Percentiles rank a stretch among this genome's conserved stretches.
Conservation (phyloP, 2,113 vertebrate species). For the Sander lucioperca region DNA sequence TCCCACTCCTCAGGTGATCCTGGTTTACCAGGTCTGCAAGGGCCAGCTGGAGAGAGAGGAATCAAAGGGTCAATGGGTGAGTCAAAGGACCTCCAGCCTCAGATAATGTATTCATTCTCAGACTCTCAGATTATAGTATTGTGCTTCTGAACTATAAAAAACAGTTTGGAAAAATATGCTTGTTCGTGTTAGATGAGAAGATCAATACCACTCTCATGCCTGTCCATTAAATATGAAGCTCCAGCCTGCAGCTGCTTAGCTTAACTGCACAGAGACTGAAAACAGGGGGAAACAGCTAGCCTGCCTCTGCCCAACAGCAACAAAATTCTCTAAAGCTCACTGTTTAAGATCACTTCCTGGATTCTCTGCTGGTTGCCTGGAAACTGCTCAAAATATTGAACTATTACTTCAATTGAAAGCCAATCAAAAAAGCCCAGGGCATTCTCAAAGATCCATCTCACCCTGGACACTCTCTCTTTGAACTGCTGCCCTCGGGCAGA, state of each 20-base stretch:
- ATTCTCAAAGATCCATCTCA: too few relatives aligned
- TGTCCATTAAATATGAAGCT: too few relatives aligned
- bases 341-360: not conserved
- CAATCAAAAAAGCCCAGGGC: too few relatives aligned
- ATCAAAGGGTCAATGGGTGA: constrained; percentile 90
- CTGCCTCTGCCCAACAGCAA: not conserved
- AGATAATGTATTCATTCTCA: not conserved
- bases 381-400: not conserved
- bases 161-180: not conserved
- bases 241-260: not conserved
- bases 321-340: not conserved
- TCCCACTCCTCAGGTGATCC: constrained; percentile 85
- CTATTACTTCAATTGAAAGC: not conserved
- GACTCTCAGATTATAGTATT: not conserved
- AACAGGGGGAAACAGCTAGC: not conserved
- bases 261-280: not conserved
- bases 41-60: constrained; percentile 89
- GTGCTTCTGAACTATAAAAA: not conserved
- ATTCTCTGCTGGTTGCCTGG: not conserved
- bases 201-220: too few relatives aligned
- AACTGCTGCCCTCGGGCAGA: too few relatives aligned
- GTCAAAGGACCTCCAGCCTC: constrained; percentile 37
- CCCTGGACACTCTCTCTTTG: too few relatives aligned
- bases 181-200: too few relatives aligned
- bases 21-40: constrained; percentile 87